A percentile compares a stretch with the other conserved stretches of the same genome.
phyloP scores from a whole-genome alignment of 2,888 invertebrate genomes.

The Mesodorylaimus sp. region DNA sequence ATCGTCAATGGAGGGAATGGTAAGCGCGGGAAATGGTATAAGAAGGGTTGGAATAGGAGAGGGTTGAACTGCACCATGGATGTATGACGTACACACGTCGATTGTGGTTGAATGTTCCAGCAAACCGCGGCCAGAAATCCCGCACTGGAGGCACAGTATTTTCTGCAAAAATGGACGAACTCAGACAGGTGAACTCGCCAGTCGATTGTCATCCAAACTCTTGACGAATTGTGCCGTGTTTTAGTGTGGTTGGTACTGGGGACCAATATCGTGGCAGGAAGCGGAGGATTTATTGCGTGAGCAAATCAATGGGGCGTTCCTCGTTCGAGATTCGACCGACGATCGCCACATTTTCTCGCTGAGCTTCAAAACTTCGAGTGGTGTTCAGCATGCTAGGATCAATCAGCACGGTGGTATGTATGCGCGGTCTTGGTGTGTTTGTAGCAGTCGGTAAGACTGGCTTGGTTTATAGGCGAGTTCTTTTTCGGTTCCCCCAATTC shows the following conservation, averaged over 20 bases:
- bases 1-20: too few relatives aligned
- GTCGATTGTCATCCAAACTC: too few relatives aligned
- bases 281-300: conserved; percentile 50
- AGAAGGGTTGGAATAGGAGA: too few relatives aligned
- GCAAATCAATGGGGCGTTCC: conserved; percentile 54
- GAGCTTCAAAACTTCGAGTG: conserved; percentile 49
- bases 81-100: too few relatives aligned
- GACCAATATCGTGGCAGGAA: conserved; percentile 50
- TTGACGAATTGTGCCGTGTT: too few relatives aligned
- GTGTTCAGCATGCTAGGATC: conserved; percentile 53
- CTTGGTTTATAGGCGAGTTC: conserved; percentile 15
- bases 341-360: conserved; percentile 50
- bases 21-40: too few relatives aligned
- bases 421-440: conserved; percentile 29
- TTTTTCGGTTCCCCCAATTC: conserved; percentile 33
- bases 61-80: too few relatives aligned
- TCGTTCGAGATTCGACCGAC: conserved; percentile 58
- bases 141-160: too few relatives aligned
- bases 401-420: conserved; percentile 50
- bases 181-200: too few relatives aligned
- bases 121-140: too few relatives aligned
- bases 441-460: conserved; percentile 1
- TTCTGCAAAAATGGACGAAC: too few relatives aligned
- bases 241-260: conserved; percentile 57
- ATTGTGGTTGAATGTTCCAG: too few relatives aligned